A percentile compares a stretch with the other conserved stretches of the same genome.
Conservation (phyloP, 1,140 invertebrate genomes). For the Calliopsis andreniformis region DNA sequence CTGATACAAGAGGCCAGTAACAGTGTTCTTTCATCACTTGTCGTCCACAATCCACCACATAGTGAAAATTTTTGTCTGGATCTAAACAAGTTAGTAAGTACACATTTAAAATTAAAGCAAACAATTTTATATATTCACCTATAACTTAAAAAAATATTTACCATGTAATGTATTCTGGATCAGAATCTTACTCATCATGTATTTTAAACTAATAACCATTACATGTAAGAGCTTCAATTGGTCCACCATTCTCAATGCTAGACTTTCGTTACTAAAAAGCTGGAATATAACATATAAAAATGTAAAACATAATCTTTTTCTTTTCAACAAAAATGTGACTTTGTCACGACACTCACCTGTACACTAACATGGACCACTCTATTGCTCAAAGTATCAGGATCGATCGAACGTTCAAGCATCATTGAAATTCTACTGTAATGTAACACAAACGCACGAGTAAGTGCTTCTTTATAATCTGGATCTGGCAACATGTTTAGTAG, state of each 20-base stretch:
- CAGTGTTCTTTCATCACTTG: slow-evolving; percentile 98
- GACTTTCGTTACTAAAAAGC: slow-evolving; percentile 95
- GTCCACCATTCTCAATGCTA: slow-evolving; percentile 95
- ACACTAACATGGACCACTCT: slow-evolving; percentile 98
- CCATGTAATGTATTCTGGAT: slow-evolving; percentile 93
- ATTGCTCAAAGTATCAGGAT: slow-evolving; percentile 96
- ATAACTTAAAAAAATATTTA: slow-evolving; percentile 77
- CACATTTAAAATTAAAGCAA: not conserved
- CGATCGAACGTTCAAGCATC: slow-evolving; percentile 91
- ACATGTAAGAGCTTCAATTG: slow-evolving; percentile 94
- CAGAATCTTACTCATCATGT: slow-evolving; percentile 96
- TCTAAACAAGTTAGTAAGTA: slow-evolving; percentile 82
- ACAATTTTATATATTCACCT: not conserved
- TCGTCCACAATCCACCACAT: slow-evolving; percentile 95
- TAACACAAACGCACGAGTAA: slow-evolving; percentile 96
- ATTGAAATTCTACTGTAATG: slow-evolving; percentile 97
- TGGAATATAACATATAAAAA: slow-evolving; percentile 70
- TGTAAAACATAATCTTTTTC: slow-evolving; percentile 70
- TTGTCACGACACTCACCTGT: slow-evolving; percentile 79
- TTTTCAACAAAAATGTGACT: not conserved
- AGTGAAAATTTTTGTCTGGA: slow-evolving; percentile 90
- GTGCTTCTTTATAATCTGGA: slow-evolving; percentile 96
- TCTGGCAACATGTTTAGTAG: slow-evolving; percentile 98
- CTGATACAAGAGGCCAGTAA: slow-evolving; percentile 98
- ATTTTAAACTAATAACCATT: slow-evolving; percentile 95